Conservation (phyloP, 2,888 invertebrate species). For the Anagyrus pseudococci region DNA sequence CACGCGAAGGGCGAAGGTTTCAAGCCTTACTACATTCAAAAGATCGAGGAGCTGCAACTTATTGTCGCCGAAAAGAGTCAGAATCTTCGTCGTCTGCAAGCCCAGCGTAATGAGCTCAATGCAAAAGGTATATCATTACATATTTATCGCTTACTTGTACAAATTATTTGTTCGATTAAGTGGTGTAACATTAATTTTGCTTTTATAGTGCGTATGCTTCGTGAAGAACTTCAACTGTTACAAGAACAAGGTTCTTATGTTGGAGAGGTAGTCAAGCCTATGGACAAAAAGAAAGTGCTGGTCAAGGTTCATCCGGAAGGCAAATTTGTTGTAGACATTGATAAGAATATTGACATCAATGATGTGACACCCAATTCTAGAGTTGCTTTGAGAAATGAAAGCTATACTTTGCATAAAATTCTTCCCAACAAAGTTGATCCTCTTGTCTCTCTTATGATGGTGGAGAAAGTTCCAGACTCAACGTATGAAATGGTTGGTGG, state of each 20-base stretch:
- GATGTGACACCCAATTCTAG: conserved; percentile 97
- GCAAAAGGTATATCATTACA: conserved; percentile 83
- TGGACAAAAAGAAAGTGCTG: conserved; percentile 99
- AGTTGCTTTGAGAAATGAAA: conserved; percentile 97
- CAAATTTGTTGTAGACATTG: conserved; percentile 98
- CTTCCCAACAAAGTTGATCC: conserved; percentile 99
- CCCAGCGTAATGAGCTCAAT: conserved; percentile 98
- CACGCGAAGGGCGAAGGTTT: conserved; percentile 83
- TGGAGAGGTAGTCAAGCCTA: conserved; percentile 98
- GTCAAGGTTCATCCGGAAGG: conserved; percentile 99
- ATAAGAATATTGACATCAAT: conserved; percentile 98
- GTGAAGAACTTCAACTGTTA: conserved; percentile 95
- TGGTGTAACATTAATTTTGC: not conserved
- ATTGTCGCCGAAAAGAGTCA: conserved; percentile 97
- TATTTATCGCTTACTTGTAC: not conserved
- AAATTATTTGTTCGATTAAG: not conserved
- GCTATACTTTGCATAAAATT: conserved; percentile 98
- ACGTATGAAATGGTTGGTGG: conserved; percentile 99
- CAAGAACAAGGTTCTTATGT: conserved; percentile 99
- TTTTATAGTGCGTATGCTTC: conserved; percentile 86
- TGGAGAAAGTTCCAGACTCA: conserved; percentile 99
- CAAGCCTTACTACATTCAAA: conserved; percentile 95
- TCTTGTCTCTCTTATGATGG: conserved; percentile 99
- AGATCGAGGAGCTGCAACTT: conserved; percentile 96
- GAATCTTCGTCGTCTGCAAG: conserved; percentile 94